Evolutionary conservation across 2,888 invertebrate genomes (phyloP), one percentile per base, ranked within the genome.

Genomic region (Eupithecia insigniata): DNA sequence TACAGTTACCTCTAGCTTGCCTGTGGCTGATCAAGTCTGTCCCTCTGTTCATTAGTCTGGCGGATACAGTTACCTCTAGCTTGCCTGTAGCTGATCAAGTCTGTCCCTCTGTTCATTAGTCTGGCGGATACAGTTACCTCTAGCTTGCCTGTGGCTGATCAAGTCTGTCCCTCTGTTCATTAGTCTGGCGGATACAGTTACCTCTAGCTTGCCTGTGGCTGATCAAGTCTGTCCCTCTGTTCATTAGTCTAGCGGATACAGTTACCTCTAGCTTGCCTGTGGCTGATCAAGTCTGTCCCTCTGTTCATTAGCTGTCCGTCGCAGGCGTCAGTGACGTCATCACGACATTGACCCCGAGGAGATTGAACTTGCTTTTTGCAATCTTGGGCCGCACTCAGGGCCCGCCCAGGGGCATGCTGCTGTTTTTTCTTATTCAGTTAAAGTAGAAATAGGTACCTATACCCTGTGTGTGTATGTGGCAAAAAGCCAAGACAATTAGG

Each of bases 341-440:
- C 67, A 62, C 46, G 76, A 68, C 77, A 75, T 71, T 74, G 78
- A 76, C 76, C 76, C 61, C 72, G 55, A 10, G 70, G 78, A 72
- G 74, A 58, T 72, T 76, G 75, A 73, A 76, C 78, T 72, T 65
- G 73, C 58, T 76, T 79, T 77, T 77, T 76, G 77, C 69, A 46
- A 36, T 30, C 22, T 69, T 72, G 74, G 64, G 67, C 4, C 46
- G 74, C 7, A 72, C 2, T 58, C 43, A 71, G 71, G 66, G 7
- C 12, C 30, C n/a, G 10, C 34, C 30, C 30, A 22, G 16, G 18
- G 28, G 28, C 28, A 5, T 58, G 28, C n/a, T 51, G 46, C 46
- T 51, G 46, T 22, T 51, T 51, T 2, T 22, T 51, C 46, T 43
- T 39, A n/a, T n/a, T n/a, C 6, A n/a, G 43, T 2, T 39, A 39